Percentiles rank a stretch among this genome's conserved stretches.
These are phyloP conservation scores for Pristis pectinata DNA, from an alignment of 2,797 vertebrate genomes.

Conservation along the genomic window DNA sequence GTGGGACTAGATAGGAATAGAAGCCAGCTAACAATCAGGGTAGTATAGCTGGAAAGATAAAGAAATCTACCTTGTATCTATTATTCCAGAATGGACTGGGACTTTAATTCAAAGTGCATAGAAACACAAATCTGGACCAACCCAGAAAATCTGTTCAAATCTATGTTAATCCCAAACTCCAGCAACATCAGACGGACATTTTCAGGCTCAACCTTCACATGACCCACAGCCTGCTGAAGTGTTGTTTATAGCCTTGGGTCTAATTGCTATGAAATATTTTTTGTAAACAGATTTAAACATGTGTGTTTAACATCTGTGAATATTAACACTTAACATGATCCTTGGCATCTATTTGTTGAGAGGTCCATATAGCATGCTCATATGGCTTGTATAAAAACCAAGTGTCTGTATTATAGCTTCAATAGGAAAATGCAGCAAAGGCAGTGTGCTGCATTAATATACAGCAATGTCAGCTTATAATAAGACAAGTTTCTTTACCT, in stretches of 20 bases:
- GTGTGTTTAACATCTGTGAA: neutral
- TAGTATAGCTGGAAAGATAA: neutral
- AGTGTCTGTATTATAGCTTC: neutral
- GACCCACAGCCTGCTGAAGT: neutral
- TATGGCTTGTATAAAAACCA: neutral
- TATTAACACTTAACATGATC: neutral
- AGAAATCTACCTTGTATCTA: neutral
- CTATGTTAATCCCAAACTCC: neutral
- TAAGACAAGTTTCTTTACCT: neutral
- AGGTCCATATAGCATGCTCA: neutral
- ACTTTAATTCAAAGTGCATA: neutral
- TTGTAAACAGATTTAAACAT: neutral
- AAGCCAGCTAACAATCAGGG: neutral
- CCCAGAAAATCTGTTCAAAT: neutral
- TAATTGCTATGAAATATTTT: neutral
- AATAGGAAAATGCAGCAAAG: neutral
- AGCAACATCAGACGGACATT: neutral
- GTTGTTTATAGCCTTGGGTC: neutral
- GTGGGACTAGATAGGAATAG: neutral
- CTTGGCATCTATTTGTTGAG: neutral
- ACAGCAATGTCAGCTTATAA: neutral
- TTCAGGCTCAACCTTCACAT: neutral
- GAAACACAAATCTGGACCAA: neutral
- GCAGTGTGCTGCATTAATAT: neutral
- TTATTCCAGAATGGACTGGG: neutral